These are phyloP conservation scores for Cancer borealis DNA, from an alignment of 2,888 invertebrate species.

Conservation along the genomic window DNA sequence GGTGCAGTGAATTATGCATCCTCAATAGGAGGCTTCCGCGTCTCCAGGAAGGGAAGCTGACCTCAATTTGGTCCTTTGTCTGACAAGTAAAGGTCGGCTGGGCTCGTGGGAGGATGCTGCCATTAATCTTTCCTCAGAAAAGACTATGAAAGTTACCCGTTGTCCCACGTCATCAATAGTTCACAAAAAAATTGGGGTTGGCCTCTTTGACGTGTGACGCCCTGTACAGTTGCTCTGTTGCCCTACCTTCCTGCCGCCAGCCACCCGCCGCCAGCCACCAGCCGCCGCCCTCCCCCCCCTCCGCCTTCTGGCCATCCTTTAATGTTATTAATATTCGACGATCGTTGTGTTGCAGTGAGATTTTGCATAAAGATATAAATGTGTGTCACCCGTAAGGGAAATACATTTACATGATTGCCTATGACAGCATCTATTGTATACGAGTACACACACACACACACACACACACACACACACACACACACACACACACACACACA, in stretches of 20 bases:
- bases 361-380: neutral
- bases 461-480: slow-evolving; percentile 39
- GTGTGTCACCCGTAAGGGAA: neutral
- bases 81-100: neutral
- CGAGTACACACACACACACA: neutral
- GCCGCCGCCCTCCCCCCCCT: neutral
- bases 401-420: neutral
- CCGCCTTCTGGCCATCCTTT: neutral
- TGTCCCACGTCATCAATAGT: neutral
- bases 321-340: neutral
- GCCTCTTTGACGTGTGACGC: neutral
- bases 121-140: neutral
- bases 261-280: too few relatives aligned
- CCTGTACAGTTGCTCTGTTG: neutral
- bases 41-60: neutral
- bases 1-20: neutral
- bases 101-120: neutral
- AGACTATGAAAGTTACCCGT: neutral
- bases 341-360: neutral
- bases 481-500: slow-evolving; percentile 50
- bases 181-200: neutral
- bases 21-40: neutral
- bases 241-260: neutral
- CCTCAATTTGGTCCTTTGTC: neutral
- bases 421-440: neutral